Conservation (phyloP, 2,888 invertebrate genomes). For the Platerodrilus igneus region DNA sequence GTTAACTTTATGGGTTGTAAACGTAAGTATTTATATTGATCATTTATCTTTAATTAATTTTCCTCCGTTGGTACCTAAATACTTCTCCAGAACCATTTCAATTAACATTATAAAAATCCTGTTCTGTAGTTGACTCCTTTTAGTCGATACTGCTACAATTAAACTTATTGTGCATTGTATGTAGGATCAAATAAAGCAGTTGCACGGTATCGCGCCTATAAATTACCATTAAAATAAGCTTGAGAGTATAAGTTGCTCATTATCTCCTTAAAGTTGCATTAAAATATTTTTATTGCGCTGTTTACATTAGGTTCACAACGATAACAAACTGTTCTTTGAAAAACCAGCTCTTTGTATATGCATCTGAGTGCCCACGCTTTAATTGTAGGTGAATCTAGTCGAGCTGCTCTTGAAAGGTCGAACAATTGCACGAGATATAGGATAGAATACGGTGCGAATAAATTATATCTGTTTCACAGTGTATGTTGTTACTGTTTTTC, state of each 20-base stretch:
- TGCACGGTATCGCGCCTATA: conserved; percentile 9
- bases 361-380: conserved; percentile 7
- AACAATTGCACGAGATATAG: too few relatives aligned
- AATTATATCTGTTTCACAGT: too few relatives aligned
- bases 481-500: too few relatives aligned
- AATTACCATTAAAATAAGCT: conserved; percentile 9
- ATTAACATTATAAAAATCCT: conserved; percentile 9
- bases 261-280: conserved; percentile 12
- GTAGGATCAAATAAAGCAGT: conserved; percentile 5
- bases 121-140: conserved; percentile 1
- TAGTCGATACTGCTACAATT: conserved; percentile 4
- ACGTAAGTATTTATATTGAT: too few relatives aligned
- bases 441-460: too few relatives aligned
- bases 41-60: too few relatives aligned
- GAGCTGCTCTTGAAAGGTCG: too few relatives aligned
- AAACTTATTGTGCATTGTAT: conserved; percentile 11
- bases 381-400: too few relatives aligned
- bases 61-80: too few relatives aligned
- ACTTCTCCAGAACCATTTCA: conserved; percentile 10
- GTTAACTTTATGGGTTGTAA: too few relatives aligned
- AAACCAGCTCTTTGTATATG: conserved; percentile 5
- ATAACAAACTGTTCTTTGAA: conserved; percentile 7
- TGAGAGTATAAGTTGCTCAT: conserved; percentile 11
- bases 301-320: conserved; percentile 12
- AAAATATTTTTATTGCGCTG: conserved; percentile 12